A percentile compares a stretch with the other conserved stretches of the same genome.
Evolutionary conservation across 2,797 vertebrate genomes (phyloP).

Genomic region (Melanotaenia nigrans): DNA sequence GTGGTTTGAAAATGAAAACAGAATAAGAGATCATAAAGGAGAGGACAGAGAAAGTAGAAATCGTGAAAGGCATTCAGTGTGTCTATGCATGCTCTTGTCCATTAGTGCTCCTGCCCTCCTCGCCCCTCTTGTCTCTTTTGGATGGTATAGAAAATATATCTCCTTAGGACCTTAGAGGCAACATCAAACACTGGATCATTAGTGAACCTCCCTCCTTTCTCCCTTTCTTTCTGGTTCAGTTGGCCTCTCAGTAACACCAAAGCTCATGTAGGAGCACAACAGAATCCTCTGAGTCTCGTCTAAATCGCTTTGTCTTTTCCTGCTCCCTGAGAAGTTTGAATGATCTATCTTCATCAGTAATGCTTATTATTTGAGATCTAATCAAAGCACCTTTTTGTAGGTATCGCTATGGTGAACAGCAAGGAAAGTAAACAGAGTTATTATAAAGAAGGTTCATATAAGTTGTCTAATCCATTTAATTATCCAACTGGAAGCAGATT

Average conservation of each 20-base stretch:
- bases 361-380: neutral
- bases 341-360: slow-evolving; percentile 2
- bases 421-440: slow-evolving; percentile 2
- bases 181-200: slow-evolving; percentile 79
- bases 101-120: slow-evolving; percentile 36
- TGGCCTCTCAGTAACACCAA: slow-evolving; percentile 58
- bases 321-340: slow-evolving; percentile 38
- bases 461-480: neutral
- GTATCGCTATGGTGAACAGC: neutral
- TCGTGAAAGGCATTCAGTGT: slow-evolving; percentile 34
- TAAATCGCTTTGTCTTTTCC: slow-evolving; percentile 18
- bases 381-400: neutral
- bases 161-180: slow-evolving; percentile 71
- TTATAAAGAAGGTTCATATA: neutral
- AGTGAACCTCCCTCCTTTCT: slow-evolving; percentile 61
- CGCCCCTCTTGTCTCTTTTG: slow-evolving; percentile 54
- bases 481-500: neutral
- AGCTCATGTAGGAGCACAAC: slow-evolving; percentile 47
- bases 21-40: slow-evolving; percentile 40
- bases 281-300: slow-evolving; percentile 50
- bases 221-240: slow-evolving; percentile 43
- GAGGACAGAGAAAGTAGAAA: slow-evolving; percentile 37
- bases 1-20: slow-evolving; percentile 46
- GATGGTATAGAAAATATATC: slow-evolving; percentile 68
- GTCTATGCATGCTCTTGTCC: slow-evolving; percentile 36